Base-by-base conservation (phyloP, 2,888 invertebrate species). In the Cremastobaeus sp. region DNA sequence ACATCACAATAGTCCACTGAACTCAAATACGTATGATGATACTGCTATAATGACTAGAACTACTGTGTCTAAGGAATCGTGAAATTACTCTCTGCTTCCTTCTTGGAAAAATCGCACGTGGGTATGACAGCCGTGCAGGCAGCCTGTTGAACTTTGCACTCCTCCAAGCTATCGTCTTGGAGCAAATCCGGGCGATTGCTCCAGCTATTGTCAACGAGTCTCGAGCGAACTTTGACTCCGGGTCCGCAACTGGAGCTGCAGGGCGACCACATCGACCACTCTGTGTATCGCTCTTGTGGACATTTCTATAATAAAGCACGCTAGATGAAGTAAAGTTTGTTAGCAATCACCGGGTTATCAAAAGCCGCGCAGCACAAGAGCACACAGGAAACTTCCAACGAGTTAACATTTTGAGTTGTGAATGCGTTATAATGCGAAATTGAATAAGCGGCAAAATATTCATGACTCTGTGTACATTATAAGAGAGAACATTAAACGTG, bases 201-300 rank as follows among this genome's bases (percentile, higher is more conserved):
- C 74, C 74, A 82, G 35, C 76, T 75, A 50, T 71, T 75, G 8
- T 80, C 52, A 11, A 78, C 47, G 1, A 95, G 89, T 6, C 82
- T 74, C 12, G 93, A 93, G 65, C 96, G 91, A 64, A 91, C 85
- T 54, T 90, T 89, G 1, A 93, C 91, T 1, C 97, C 97, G 79
- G 91, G 91, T 0, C 97, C 97, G 85, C 97, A 98, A 6, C 94
- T 92, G 0, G 94, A 94, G 32, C 94, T 93, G 88, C 97, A 97
- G 0, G 96, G 94, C 59, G 95, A 94, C 97, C 97, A 97, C 78
- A 93, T 93, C 70, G 95, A 92, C 97, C 97, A 98, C 12, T 88
- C 85, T 0, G 89, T 89, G 62, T 90, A 90, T 11, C 87, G 88
- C 48, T 91, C 90, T 35, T 77, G 74, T 0, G 89, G 88, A 70